A percentile compares a stretch with the other conserved stretches of the same genome.
Conservation (phyloP, 2,888 invertebrate species). For the Brachypalpus laphriformis region DNA sequence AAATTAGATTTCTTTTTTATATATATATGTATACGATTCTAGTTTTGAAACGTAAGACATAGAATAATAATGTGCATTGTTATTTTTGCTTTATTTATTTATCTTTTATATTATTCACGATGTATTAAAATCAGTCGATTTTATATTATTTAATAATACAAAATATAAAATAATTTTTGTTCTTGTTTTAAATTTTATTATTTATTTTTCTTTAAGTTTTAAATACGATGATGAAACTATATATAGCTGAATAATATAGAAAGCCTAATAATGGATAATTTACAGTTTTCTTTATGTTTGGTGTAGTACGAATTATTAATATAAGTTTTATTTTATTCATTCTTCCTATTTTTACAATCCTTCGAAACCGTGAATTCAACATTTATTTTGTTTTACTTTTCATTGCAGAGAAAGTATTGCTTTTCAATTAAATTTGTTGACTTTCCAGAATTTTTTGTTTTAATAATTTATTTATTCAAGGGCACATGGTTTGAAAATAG, state of each 20-base stretch:
- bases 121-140: slow-evolving; percentile 72
- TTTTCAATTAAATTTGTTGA: slow-evolving; percentile 7
- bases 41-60: slow-evolving; percentile 37
- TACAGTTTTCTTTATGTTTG: slow-evolving; percentile 31
- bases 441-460: background rate
- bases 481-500: slow-evolving; percentile 32
- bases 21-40: slow-evolving; percentile 35
- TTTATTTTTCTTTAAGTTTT: slow-evolving; percentile 6
- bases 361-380: slow-evolving; percentile 59
- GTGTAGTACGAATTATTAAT: background rate
- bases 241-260: slow-evolving; percentile 33
- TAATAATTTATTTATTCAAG: slow-evolving; percentile 23
- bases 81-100: slow-evolving; percentile 7
- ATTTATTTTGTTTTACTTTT: slow-evolving; percentile 17
- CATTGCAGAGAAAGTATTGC: slow-evolving; percentile 7
- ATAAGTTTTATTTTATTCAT: background rate
- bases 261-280: slow-evolving; percentile 51
- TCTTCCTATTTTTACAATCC: slow-evolving; percentile 22
- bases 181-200: slow-evolving; percentile 26
- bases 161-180: slow-evolving; percentile 66
- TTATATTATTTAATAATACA: slow-evolving; percentile 73
- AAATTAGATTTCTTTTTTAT: slow-evolving; percentile 22
- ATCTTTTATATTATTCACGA: slow-evolving; percentile 41
- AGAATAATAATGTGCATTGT: slow-evolving; percentile 45
- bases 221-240: slow-evolving; percentile 31